Conservation (phyloP, 2,113 vertebrate species). For the Grammomys dolichurus region DNA sequence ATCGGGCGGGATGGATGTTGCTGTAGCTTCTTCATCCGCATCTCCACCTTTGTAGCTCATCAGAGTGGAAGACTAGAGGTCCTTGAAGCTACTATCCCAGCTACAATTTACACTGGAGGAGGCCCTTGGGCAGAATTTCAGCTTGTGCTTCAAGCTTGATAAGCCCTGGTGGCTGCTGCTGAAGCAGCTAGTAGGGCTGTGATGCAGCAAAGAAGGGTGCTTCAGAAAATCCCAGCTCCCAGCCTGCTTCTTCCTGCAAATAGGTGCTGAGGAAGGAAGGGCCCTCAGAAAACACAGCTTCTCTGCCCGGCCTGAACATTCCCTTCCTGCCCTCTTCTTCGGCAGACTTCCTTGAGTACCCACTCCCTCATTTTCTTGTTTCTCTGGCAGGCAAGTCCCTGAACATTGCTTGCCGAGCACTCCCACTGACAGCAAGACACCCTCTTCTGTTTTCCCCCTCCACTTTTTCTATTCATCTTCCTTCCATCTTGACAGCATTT, state of each 20-base stretch:
- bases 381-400: not conserved
- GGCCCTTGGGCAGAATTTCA: not conserved
- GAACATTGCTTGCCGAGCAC: not conserved
- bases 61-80: not conserved
- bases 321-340: fast-evolving
- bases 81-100: not conserved
- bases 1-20: not conserved
- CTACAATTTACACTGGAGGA: not conserved
- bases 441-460: not conserved
- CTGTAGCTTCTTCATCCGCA: not conserved
- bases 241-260: not conserved
- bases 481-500: not conserved
- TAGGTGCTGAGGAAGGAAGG: not conserved
- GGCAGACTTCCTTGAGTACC: not conserved
- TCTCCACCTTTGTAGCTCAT: not conserved
- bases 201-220: not conserved
- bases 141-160: not conserved
- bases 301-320: not conserved
- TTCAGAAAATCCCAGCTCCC: not conserved
- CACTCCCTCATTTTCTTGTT: not conserved
- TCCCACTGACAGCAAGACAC: not conserved
- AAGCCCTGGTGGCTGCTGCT: not conserved
- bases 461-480: not conserved
- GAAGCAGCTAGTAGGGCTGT: not conserved
- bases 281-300: not conserved